phyloP scores from a whole-genome alignment of 2,888 invertebrate genomes.

The Callyntrura guangdongensis region DNA sequence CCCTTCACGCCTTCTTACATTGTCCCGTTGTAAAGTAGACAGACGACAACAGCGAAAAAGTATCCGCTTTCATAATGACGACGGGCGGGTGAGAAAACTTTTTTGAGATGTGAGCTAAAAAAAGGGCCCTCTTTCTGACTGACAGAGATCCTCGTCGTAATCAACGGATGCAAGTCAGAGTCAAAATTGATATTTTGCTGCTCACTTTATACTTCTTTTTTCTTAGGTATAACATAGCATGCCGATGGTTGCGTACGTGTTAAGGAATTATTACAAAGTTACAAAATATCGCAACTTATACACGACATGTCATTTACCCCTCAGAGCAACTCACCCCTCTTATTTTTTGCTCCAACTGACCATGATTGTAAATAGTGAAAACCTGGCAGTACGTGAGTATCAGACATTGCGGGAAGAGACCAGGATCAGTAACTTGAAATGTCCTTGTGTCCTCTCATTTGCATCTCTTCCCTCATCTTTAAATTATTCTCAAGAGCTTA shows the following conservation, averaged over 20 bases:
- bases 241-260: background rate
- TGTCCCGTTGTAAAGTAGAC: constrained; percentile 52
- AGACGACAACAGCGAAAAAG: constrained; percentile 49
- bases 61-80: constrained; percentile 47
- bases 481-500: background rate
- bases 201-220: background rate
- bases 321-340: background rate
- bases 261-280: background rate
- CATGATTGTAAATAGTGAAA: background rate
- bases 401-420: background rate
- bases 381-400: background rate
- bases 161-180: background rate
- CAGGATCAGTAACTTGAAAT: background rate
- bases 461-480: constrained; percentile 18
- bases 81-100: constrained; percentile 11
- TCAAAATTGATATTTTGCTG: background rate
- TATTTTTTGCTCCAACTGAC: background rate
- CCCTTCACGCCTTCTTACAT: constrained; percentile 3
- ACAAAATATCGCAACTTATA: constrained; percentile 1
- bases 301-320: background rate
- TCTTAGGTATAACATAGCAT: too few relatives aligned
- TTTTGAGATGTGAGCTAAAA: constrained; percentile 49
- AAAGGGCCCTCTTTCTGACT: constrained; percentile 13
- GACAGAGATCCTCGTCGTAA: background rate
- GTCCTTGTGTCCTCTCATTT: background rate